Base-by-base conservation (phyloP, 1,140 invertebrate species). In the Sycophila sp. region DNA sequence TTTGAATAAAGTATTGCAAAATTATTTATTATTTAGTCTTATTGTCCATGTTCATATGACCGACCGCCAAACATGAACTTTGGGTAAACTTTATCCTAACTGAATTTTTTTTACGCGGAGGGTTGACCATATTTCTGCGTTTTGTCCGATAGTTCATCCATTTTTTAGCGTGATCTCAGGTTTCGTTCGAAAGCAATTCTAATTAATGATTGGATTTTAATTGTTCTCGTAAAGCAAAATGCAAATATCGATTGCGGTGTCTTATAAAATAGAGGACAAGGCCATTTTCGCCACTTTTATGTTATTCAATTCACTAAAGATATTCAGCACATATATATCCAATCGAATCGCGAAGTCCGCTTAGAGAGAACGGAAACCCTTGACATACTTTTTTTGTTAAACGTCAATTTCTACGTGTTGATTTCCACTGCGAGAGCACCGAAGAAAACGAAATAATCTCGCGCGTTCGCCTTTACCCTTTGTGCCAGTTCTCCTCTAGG, bases 331-430 rank as follows among this genome's bases (percentile, higher is more conserved):
- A 42, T 42, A 13, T 42, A 7, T 22, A 42, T 28, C n/a, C 59
- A 32, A 47, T 42, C 30, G 22, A 45, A 30, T 45, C 24, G 59
- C 19, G 17, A 6, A 45, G 42, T 30, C 26, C 40, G 59, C 28
- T 42, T 28, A 62, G 24, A 28, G 40, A 45, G n/a, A n/a, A 32
- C 40, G 40, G 28, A 15, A 15, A 58, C 13, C 59, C 59, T 62
- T 62, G 59, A 45, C 59, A 45, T 11, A 38, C 59, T 62, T 59
- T 45, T n/a, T 62, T 62, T 62, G 19, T 24, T 26, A 15, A 13
- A 59, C 38, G 56, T 59, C 55, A 19, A 58, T 58, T 40, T 59
- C 36, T 40, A 32, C 8, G 32, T 19, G 53, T 36, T 22, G n/a
- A 51, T 51, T 11, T 49, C 1, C 22, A 11, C 10, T 17, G 22